These are phyloP conservation scores for Phanerotoma sp. DNA, from an alignment of 2,888 invertebrate species.

Conservation along the genomic window DNA sequence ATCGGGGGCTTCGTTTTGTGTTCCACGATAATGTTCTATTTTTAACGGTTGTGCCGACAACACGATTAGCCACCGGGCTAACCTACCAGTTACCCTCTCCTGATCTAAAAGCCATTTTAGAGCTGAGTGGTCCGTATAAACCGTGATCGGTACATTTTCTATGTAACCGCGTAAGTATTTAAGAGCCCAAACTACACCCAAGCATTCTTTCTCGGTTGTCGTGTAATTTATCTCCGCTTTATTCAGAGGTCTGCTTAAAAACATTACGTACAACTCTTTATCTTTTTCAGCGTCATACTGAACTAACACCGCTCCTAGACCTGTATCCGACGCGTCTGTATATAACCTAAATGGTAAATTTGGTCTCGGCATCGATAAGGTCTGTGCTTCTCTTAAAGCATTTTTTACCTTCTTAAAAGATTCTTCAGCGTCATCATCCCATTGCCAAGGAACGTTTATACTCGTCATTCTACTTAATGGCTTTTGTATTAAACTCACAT, in stretches of 20 bases:
- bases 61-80: conserved; percentile 29
- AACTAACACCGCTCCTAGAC: neutral
- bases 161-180: neutral
- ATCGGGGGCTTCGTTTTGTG: conserved; percentile 28
- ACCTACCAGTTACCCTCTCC: neutral
- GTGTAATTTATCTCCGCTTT: neutral
- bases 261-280: neutral
- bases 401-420: neutral
- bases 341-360: neutral
- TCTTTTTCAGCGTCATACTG: neutral
- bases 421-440: neutral
- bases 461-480: neutral
- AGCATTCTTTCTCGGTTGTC: neutral
- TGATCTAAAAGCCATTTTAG: neutral
- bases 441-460: neutral
- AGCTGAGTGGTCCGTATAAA: neutral
- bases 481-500: neutral
- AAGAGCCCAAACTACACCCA: neutral
- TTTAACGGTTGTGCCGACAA: conserved; percentile 19
- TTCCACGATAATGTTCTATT: conserved; percentile 24
- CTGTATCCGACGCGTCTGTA: neutral
- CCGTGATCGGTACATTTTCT: neutral
- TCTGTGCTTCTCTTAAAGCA: neutral
- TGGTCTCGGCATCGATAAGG: neutral
- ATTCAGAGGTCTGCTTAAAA: neutral